phyloP scores from a whole-genome alignment of 2,888 invertebrate genomes.

The Plebejus melissa region DNA sequence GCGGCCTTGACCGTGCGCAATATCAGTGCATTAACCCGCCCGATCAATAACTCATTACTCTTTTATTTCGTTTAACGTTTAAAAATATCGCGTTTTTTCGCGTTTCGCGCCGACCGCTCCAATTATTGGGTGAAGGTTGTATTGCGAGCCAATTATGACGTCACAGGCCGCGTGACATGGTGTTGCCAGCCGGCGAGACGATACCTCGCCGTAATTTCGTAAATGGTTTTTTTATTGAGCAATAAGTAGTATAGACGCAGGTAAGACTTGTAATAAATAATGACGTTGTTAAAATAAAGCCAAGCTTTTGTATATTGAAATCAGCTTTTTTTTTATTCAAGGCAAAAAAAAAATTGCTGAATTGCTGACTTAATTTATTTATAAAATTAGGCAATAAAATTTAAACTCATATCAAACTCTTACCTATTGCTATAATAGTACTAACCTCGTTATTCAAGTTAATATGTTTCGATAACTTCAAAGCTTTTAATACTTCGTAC shows the following conservation, averaged over 20 bases:
- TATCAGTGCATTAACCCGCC: conserved; percentile 49
- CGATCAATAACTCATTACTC: conserved; percentile 58
- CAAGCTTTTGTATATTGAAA: background rate
- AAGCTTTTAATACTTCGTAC: background rate
- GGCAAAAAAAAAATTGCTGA: no score
- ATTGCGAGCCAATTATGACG: conserved; percentile 46
- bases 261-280: background rate
- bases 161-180: conserved; percentile 42
- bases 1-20: conserved; percentile 48
- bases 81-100: conserved; percentile 56
- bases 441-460: no score
- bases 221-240: background rate
- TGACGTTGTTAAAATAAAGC: background rate
- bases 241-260: background rate
- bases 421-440: no score
- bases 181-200: conserved; percentile 20
- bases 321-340: background rate
- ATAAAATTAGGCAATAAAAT: no score
- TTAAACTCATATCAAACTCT: no score
- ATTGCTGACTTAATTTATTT: no score
- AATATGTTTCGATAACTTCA: no score
- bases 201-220: background rate
- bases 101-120: conserved; percentile 46
- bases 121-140: conserved; percentile 57
- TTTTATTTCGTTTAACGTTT: conserved; percentile 56